Evolutionary conservation across 2,797 vertebrate genomes (phyloP), one percentile per base, ranked within the genome.

Genomic region (Florisuga fusca): DNA sequence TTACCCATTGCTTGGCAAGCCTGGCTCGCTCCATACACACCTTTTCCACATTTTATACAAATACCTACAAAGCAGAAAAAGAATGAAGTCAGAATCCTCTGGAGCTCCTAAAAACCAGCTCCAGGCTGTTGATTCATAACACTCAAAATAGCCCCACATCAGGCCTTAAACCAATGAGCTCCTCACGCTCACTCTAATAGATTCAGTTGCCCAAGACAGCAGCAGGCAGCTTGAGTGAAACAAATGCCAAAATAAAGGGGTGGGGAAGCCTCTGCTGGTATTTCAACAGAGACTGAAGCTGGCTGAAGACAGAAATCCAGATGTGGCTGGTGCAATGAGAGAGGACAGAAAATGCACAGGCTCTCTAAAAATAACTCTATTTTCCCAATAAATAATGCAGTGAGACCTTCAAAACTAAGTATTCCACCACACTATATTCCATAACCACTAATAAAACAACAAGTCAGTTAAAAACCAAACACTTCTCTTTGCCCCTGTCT

Each of bases 1-100:
- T 99, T 99, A 71, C 99, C 99, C 99, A 99, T 99, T 10, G 99
- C 99, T 96, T 99, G 99, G 97, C 99, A 99, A 21, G 99, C 99
- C 86, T 99, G 99, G 96, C 99, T 99, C 27, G 99, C 99, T 97
- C 99, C 99, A 27, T 99, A 99, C 66, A 99, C 99, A 48, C 99
- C 99, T 90, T 99, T 99, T 85, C 99, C 99, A 96, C 99, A 99
- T 96, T 99, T 99, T 97, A 99, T 98, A 97, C 99, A 99, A 96
- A 99, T 99, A 97, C 99, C 99, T 99, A 93, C n/a, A 84, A 92
- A 96, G 96, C 74, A 94, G 92, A 82, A 91, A 92, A 23, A 96
- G 38, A 96, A 85, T 19, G 50, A 62, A 12, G 27, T 93, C 91
- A 94, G 87, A 62, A 63, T 34, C 55, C n/a, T 69, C 22, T 20